A percentile compares a stretch with the other conserved stretches of the same genome.
Conservation (phyloP, 2,113 vertebrate genomes). For the Argyrosomus japonicus region DNA sequence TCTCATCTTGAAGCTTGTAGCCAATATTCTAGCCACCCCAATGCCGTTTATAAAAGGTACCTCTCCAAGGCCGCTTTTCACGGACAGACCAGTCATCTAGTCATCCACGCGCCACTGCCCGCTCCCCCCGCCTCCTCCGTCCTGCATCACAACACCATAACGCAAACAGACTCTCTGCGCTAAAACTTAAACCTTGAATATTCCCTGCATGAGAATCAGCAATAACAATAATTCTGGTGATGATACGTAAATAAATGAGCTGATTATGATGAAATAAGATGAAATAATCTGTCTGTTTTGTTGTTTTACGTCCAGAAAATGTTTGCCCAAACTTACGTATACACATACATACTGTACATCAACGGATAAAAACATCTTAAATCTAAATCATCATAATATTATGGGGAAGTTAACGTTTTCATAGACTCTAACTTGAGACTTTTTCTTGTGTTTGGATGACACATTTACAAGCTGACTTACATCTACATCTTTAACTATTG, state of each 20-base stretch:
- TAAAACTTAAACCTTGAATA: not conserved
- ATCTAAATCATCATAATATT: not conserved
- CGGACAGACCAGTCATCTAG: constrained; percentile 72
- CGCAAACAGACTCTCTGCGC: constrained; percentile 30
- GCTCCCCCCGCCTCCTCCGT: not conserved
- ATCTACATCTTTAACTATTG: not conserved
- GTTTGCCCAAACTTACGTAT: too few species aligned
- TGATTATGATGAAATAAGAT: not conserved
- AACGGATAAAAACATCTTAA: not conserved
- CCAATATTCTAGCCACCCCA: constrained; percentile 77
- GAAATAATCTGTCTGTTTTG: not conserved
- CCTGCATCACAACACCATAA: constrained; percentile 38
- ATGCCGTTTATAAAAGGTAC: constrained; percentile 71
- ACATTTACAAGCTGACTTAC: not conserved
- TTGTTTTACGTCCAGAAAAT: not conserved
- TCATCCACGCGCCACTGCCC: constrained; percentile 54
- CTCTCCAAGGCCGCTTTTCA: constrained; percentile 76
- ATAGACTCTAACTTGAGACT: not conserved
- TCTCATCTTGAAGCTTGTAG: constrained; percentile 82
- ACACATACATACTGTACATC: too few species aligned
- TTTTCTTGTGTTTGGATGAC: not conserved
- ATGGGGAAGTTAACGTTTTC: too few species aligned
- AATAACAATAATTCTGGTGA: not conserved
- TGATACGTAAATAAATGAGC: not conserved
- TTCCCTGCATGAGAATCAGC: not conserved